Conservation (phyloP, 2,113 vertebrate genomes). For the Oreotrochilus melanogaster region DNA sequence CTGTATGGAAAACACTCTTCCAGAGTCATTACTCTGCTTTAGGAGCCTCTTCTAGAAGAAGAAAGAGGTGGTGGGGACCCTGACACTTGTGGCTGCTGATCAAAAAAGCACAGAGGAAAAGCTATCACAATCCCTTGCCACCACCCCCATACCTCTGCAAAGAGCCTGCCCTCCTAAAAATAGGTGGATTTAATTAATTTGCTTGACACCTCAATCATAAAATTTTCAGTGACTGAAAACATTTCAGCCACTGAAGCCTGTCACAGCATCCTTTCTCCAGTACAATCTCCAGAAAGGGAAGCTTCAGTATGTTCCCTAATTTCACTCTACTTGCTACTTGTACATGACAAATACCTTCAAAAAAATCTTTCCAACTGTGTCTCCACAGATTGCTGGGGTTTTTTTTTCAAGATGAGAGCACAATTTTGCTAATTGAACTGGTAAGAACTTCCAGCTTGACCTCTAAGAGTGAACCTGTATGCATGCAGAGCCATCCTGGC, state of each 20-base stretch:
- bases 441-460: background rate
- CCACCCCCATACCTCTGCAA: background rate
- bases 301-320: background rate
- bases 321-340: background rate
- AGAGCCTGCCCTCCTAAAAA: background rate
- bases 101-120: background rate
- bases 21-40: background rate
- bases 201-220: background rate
- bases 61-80: background rate
- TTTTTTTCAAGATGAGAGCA: background rate
- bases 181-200: background rate
- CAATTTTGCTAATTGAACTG: background rate
- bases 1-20: background rate
- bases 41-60: constrained; percentile 1
- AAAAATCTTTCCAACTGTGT: background rate
- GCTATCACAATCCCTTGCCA: background rate
- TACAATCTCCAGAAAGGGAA: background rate
- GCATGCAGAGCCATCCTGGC: background rate
- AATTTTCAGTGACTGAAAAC: background rate
- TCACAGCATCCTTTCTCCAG: background rate
- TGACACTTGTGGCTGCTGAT: background rate
- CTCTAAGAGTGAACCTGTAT: fast-evolving
- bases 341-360: background rate
- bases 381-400: background rate
- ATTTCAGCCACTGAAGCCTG: background rate